Percentiles rank a stretch among this genome's conserved stretches.
These are phyloP conservation scores for Rachycentron canadum DNA, from an alignment of 2,797 vertebrate genomes.

Conservation along the genomic window DNA sequence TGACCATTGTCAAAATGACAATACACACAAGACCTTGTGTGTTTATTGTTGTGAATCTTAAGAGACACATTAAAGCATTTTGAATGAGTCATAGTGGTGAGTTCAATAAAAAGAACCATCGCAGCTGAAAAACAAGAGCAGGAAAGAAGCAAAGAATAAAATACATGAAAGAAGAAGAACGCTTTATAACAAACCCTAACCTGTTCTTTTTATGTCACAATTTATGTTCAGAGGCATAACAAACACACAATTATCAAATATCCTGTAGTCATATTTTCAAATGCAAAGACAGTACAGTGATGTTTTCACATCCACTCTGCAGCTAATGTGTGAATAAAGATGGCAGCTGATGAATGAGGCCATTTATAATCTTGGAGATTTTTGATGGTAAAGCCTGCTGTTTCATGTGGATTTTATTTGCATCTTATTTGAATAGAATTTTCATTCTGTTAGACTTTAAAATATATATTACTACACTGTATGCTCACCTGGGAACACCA, in stretches of 20 bases:
- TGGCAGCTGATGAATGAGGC: background rate
- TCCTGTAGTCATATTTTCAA: background rate
- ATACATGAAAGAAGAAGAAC: background rate
- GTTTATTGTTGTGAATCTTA: background rate
- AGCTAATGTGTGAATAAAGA: slow-evolving; percentile 9
- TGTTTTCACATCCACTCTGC: background rate
- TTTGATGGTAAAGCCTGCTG: background rate
- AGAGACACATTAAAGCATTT: slow-evolving; percentile 10
- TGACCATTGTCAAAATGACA: slow-evolving; percentile 15
- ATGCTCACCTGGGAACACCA: background rate
- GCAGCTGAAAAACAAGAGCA: background rate
- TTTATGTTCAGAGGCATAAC: background rate
- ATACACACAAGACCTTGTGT: slow-evolving; percentile 8
- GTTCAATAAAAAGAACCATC: background rate
- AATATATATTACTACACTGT: background rate
- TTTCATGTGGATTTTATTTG: background rate
- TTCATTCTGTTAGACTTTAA: background rate
- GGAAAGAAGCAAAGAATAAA: slow-evolving; percentile 13
- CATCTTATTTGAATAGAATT: too few relatives aligned
- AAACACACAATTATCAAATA: background rate
- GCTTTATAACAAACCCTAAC: background rate
- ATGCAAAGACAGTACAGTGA: background rate
- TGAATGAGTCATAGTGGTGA: slow-evolving; percentile 6
- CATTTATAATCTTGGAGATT: background rate
- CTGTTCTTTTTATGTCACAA: background rate